A percentile compares a stretch with the other conserved stretches of the same genome.
Conservation (phyloP, 2,113 vertebrate genomes). For the Psittacula cyanocephala region DNA sequence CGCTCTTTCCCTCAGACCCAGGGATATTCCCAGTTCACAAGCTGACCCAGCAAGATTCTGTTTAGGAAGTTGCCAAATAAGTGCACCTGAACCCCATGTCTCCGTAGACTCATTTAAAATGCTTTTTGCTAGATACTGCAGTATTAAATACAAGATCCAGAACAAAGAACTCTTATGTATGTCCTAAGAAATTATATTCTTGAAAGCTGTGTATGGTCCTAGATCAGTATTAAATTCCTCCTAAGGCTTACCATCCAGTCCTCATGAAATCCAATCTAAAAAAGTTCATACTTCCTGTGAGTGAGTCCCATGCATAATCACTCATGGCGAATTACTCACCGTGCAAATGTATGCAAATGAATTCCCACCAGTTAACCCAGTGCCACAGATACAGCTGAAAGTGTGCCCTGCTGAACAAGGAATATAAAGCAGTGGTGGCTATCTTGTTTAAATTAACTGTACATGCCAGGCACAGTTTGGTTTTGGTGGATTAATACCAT, state of each 20-base stretch:
- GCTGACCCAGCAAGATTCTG: slow-evolving; percentile 13
- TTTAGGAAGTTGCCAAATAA: slow-evolving; percentile 29
- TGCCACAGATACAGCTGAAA: not conserved
- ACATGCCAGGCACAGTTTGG: not conserved
- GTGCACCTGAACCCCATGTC: not conserved
- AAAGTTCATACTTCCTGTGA: not conserved
- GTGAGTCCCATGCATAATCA: not conserved
- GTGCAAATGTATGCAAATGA: slow-evolving; percentile 44
- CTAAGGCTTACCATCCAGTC: not conserved
- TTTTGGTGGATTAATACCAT: not conserved
- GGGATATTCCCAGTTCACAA: slow-evolving; percentile 2
- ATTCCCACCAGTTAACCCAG: slow-evolving; percentile 33
- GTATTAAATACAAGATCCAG: not conserved
- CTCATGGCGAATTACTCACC: not conserved
- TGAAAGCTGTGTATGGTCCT: not conserved
- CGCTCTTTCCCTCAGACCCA: not conserved
- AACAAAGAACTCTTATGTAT: not conserved
- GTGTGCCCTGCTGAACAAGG: not conserved
- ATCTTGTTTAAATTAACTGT: not conserved
- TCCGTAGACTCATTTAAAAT: not conserved
- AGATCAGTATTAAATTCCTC: not conserved
- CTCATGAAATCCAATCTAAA: slow-evolving; percentile 22
- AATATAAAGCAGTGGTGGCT: not conserved
- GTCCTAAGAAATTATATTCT: not conserved
- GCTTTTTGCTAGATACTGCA: not conserved